A percentile compares a stretch with the other conserved stretches of the same genome.
phyloP scores from a whole-genome alignment of 2,797 vertebrate genomes.

The Neoniphon sammara region DNA sequence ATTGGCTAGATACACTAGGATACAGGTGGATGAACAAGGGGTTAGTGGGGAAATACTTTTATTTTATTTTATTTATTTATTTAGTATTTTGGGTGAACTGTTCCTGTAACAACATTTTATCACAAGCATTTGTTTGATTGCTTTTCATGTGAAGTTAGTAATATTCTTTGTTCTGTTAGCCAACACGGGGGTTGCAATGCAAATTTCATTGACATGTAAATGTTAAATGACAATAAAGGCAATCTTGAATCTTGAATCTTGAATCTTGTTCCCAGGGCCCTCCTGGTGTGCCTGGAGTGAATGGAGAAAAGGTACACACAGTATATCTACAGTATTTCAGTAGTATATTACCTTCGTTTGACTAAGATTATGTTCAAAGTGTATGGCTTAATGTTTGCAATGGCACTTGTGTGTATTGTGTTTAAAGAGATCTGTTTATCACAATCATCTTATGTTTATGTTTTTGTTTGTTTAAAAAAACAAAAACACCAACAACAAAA shows the following conservation, averaged over 20 bases:
- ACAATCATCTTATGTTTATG: too few relatives aligned
- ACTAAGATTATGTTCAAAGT: not conserved
- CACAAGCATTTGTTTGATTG: not conserved
- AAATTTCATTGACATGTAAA: too few relatives aligned
- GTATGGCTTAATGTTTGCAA: not conserved
- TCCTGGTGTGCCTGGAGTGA: constrained; percentile 80
- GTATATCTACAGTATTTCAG: not conserved
- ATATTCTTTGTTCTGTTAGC: constrained; percentile 12
- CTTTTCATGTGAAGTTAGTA: not conserved
- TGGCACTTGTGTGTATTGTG: not conserved
- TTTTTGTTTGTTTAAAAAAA: not conserved
- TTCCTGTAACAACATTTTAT: not conserved
- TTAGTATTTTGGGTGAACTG: too few relatives aligned
- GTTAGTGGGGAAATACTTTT: too few relatives aligned
- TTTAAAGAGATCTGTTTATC: not conserved
- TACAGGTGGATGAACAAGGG: too few relatives aligned
- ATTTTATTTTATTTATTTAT: too few relatives aligned
- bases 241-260: too few relatives aligned
- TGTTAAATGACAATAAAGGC: too few relatives aligned
- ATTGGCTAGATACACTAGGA: too few relatives aligned
- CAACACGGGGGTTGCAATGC: too few relatives aligned
- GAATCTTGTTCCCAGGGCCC: constrained; percentile 83
- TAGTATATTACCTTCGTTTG: not conserved
- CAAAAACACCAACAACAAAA: not conserved
- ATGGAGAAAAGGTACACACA: constrained; percentile 86